Evolutionary conservation across 2,888 invertebrate genomes (phyloP), one percentile per base, ranked within the genome.

Genomic region (Agonopterix subpropinquella): DNA sequence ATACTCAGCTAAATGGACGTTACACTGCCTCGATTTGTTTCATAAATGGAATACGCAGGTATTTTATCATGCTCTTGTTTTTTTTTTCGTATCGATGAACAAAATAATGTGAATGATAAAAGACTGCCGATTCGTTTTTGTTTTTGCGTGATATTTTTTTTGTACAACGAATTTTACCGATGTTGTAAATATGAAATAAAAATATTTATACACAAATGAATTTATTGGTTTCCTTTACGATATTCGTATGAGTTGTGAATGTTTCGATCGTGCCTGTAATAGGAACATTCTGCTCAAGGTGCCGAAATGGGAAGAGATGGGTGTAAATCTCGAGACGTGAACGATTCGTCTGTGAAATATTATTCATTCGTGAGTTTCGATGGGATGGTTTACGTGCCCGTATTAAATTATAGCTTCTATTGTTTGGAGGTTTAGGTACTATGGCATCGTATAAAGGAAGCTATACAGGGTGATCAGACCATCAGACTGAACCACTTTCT

Each of bases 161-260:
- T 69, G 47, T 67, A 74, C 65, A 67, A 70, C 66, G 67, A 70
- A 64, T 61, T 64, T 58, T 56, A 50, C 59, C 57, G 57, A 53
- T 56, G 61, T 70, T 78, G 77, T 77, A 79, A 72, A 78, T 79
- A 65, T 68, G 65, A 64, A 70, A 73, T 60, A 63, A 57, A 58
- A 56, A 47, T 8, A 13, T 15, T 37, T 45, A 47, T 28, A 28
- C 28, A 28, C 7, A 28, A 28, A 28, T 28, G 5, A 28, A 28
- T 39, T 13, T 49, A 41, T 41, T 28, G 28, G 28, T 28, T 28
- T 28, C 5, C 4, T 28, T 28, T 28, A 2, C 37, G 28, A 28
- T 5, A 28, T 28, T 28, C 7, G 28, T 28, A 28, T 28, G 28
- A 28, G 28, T 28, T 28, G 28, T 28, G 7, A 28, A 28, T 28